A percentile compares a stretch with the other conserved stretches of the same genome.
phyloP scores from a whole-genome alignment of 2,797 vertebrate species.

The Myotis planiceps region DNA sequence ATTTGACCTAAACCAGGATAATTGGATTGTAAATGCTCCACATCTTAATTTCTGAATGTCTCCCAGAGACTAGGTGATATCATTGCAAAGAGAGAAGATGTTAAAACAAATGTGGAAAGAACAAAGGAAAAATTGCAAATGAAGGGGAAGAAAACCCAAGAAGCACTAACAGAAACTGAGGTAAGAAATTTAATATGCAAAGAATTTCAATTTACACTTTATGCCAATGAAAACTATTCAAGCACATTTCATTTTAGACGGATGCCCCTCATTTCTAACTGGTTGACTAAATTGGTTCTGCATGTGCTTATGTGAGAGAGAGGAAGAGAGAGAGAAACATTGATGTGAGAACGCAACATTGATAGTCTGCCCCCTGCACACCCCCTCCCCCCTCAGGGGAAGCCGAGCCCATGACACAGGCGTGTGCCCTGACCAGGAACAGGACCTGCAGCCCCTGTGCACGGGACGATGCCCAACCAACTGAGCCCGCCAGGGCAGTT shows the following conservation, averaged over 20 bases:
- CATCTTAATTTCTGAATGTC: conserved; percentile 46
- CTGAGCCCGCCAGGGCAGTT: neutral
- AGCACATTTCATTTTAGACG: neutral
- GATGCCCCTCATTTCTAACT: conserved; percentile 63
- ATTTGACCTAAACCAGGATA: neutral
- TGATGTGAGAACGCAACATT: neutral
- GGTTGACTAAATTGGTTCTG: conserved; percentile 29
- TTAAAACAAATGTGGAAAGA: conserved; percentile 66
- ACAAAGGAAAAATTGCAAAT: conserved; percentile 70
- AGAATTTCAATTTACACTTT: conserved; percentile 37
- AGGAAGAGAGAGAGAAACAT: neutral
- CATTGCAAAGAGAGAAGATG: conserved; percentile 44
- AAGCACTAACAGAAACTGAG: conserved; percentile 72
- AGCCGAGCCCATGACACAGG: neutral
- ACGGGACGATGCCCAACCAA: neutral
- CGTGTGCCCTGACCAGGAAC: neutral
- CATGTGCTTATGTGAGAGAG: neutral
- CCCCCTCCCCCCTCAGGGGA: too few relatives aligned
- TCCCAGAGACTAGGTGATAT: conserved; percentile 77
- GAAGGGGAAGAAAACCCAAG: conserved; percentile 54
- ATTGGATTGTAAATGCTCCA: neutral
- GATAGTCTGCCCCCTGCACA: neutral
- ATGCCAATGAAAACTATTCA: neutral
- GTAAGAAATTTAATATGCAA: conserved; percentile 75
- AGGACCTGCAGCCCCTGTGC: neutral